A percentile compares a stretch with the other conserved stretches of the same genome.
phyloP scores from a whole-genome alignment of 1,140 invertebrate genomes.

The Eupeodes corollae region DNA sequence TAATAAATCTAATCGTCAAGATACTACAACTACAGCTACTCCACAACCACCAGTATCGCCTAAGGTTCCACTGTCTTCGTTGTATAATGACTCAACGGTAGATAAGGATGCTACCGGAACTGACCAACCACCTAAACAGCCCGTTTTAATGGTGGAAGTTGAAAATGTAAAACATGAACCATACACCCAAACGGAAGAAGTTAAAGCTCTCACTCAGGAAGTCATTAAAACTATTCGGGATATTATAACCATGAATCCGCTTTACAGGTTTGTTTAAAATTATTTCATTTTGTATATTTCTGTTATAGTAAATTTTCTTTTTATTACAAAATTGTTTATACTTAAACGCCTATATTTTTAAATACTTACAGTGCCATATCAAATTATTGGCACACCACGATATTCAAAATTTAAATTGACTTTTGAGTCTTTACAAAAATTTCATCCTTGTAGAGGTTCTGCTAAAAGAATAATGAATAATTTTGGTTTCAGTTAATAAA shows the following conservation, averaged over 20 bases:
- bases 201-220: constrained; percentile 94
- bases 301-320: background rate
- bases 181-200: constrained; percentile 85
- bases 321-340: too few relatives aligned
- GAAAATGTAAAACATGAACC: constrained; percentile 87
- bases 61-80: constrained; percentile 47
- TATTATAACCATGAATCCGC: constrained; percentile 90
- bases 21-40: background rate
- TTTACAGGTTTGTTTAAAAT: constrained; percentile 52
- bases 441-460: too few relatives aligned
- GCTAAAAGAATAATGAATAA: too few relatives aligned
- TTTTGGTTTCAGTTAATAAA: too few relatives aligned
- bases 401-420: too few relatives aligned
- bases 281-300: background rate
- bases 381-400: too few relatives aligned
- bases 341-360: too few relatives aligned
- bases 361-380: too few relatives aligned
- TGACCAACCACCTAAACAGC: constrained; percentile 15
- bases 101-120: constrained; percentile 37
- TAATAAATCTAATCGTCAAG: background rate
- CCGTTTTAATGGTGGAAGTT: constrained; percentile 85
- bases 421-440: too few relatives aligned
- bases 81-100: constrained; percentile 56
- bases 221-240: constrained; percentile 96
- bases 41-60: constrained; percentile 13